Base-by-base conservation (phyloP, 2,113 vertebrate species). In the Vimba vimba region DNA sequence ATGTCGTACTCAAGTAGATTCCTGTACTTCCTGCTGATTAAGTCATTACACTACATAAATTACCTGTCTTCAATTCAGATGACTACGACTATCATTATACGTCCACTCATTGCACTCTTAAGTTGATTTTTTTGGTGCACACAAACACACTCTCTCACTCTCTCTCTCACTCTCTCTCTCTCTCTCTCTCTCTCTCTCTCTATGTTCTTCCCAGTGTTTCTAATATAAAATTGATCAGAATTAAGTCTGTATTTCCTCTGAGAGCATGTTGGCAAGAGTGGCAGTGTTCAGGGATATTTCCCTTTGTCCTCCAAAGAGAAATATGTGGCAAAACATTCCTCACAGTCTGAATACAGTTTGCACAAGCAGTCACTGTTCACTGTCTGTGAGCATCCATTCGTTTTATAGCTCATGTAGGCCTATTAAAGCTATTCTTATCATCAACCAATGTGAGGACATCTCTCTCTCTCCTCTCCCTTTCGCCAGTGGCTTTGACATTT, bases 401-500 rank as follows among this genome's bases (percentile, higher is more conserved):
- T 36, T 52, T 69, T n/a, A 71, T 55, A 82, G 43, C 30, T 73
- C 68, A 57, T 83, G 66, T 9, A 39, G 77, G 33, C 33, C 12
- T 55, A 39, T 83, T 83, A 83, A 83, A 71, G 25, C 47, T 52
- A 50, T 82, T 50, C 47, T 73, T 73, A 83, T 83, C 27, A 71
- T 79, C 33, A 55, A 23, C 17, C 30, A 2, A 59, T n/a, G 19
- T 83, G 15, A 43, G 33, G 33, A 73, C 43, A 82, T 82, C 73
- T 85, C 36, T 45, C 39, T 23, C 27, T 43, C 30, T 69, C 74
- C n/a, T 59, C 79, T 74, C 45, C 23, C 55, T 50, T 33, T 66
- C 45, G 36, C 43, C 80, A 75, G 80, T 76, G 68, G 64, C 60
- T 78, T 86, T 90, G 87, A 90, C 89, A 90, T 90, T 88, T 90